Evolutionary conservation across 2,113 vertebrate genomes (phyloP).

Genomic region (Hypomesus transpacificus): DNA sequence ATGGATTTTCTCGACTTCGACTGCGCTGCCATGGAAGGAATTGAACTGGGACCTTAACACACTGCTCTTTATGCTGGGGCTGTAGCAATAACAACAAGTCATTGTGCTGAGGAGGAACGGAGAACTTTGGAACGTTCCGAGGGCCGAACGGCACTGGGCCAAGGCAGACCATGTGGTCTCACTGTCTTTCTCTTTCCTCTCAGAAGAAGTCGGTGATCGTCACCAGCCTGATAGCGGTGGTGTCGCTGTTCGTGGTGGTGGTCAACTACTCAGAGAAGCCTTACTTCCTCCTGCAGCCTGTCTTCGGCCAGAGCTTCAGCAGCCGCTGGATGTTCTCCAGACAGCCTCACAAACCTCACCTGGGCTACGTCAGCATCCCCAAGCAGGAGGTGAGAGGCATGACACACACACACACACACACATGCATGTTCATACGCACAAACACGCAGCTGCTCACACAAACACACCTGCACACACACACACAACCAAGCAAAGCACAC

Average conservation of each 20-base stretch:
- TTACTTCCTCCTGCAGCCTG: constrained; percentile 81
- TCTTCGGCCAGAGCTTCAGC: constrained; percentile 79
- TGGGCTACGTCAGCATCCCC: constrained; percentile 86
- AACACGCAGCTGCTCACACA: not conserved
- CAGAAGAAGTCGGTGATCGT: constrained; percentile 86
- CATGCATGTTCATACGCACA: not conserved
- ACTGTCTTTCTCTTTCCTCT: constrained; percentile 32
- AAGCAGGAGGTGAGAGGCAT: constrained; percentile 84
- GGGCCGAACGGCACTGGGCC: not conserved
- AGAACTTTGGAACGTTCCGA: not conserved
- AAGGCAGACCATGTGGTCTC: constrained; percentile 5
- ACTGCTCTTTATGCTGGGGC: too few relatives aligned
- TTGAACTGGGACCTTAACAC: too few relatives aligned
- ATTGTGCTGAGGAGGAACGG: not conserved
- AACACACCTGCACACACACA: not conserved
- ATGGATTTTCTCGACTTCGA: constrained; percentile 2
- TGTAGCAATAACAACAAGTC: too few relatives aligned
- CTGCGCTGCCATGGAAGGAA: too few relatives aligned
- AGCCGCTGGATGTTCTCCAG: constrained; percentile 80
- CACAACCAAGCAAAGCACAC: not conserved
- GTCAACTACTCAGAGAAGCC: constrained; percentile 85
- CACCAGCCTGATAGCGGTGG: constrained; percentile 76
- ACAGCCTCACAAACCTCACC: constrained; percentile 78
- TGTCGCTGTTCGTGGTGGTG: constrained; percentile 84
- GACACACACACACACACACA: not conserved